Percentiles rank a stretch among this genome's conserved stretches.
These are phyloP conservation scores for Callocephalon fimbriatum DNA, from an alignment of 2,113 vertebrate genomes.

Conservation along the genomic window DNA sequence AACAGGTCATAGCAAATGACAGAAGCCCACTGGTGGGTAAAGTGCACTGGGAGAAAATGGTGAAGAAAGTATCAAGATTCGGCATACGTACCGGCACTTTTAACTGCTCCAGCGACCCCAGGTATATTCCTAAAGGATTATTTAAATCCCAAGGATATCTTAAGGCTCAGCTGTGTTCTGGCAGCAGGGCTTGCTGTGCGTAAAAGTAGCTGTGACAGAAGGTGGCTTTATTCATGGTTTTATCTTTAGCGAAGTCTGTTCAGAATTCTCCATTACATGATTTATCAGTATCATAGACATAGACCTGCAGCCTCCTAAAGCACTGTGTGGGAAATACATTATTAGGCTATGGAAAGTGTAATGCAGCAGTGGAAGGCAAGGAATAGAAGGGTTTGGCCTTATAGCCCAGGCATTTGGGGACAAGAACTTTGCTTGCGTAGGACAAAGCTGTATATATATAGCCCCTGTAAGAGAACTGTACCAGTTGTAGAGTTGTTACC, in stretches of 20 bases:
- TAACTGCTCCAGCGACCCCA: constrained; percentile 95
- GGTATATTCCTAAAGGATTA: constrained; percentile 74
- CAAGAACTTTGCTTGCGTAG: not conserved
- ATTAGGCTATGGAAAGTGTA: not conserved
- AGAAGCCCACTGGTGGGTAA: constrained; percentile 90
- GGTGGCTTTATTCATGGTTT: not conserved
- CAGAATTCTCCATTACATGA: not conserved
- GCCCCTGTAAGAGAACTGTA: not conserved
- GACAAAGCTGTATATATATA: not conserved
- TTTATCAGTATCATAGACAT: not conserved
- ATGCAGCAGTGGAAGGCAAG: not conserved
- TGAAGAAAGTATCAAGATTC: constrained; percentile 96
- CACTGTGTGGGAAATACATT: not conserved
- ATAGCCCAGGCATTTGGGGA: not conserved
- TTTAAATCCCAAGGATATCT: not conserved
- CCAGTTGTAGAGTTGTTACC: not conserved
- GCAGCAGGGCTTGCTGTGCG: not conserved
- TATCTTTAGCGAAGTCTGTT: not conserved
- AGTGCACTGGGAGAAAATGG: constrained; percentile 95
- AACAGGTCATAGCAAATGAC: constrained; percentile 91
- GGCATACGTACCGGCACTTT: constrained; percentile 97
- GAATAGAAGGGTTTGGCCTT: not conserved
- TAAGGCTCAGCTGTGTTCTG: not conserved
- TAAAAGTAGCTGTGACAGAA: constrained; percentile 8
- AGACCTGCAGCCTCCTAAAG: not conserved